Percentiles rank a stretch among this genome's conserved stretches.
Evolutionary conservation across 2,113 vertebrate species (phyloP).

Genomic region (Chrysochloris asiatica): DNA sequence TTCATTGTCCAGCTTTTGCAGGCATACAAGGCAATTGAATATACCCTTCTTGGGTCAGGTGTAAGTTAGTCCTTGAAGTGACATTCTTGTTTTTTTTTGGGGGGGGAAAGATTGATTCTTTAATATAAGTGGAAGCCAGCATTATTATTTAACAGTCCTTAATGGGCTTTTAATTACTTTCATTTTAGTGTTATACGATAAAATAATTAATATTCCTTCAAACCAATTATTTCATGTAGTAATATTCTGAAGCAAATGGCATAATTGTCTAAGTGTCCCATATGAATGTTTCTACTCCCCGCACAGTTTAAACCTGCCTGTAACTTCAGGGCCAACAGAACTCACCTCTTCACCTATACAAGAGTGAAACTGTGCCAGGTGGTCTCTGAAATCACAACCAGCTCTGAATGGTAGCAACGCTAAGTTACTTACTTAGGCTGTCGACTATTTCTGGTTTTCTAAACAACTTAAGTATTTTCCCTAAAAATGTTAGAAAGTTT

Average conservation of each 20-base stretch:
- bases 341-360: background rate
- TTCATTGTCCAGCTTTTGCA: no score
- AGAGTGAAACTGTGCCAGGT: background rate
- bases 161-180: constrained; percentile 32
- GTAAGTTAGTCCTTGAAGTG: no score
- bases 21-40: no score
- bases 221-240: no score
- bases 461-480: constrained; percentile 3
- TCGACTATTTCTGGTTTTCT: background rate
- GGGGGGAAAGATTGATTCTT: constrained; percentile 43
- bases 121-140: constrained; percentile 22
- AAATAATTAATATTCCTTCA: background rate
- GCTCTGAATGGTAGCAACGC: constrained; percentile 29
- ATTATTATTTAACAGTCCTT: constrained; percentile 7
- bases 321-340: background rate
- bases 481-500: constrained; percentile 2
- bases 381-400: no score
- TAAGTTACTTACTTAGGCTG: constrained; percentile 5
- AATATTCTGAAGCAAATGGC: constrained; percentile 39
- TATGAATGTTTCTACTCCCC: constrained; percentile 4
- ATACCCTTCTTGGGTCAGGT: no score
- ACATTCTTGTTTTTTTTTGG: no score
- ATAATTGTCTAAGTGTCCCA: background rate
- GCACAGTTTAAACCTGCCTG: background rate
- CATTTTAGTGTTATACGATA: constrained; percentile 31